Percentiles rank a stretch among this genome's conserved stretches.
phyloP scores from a whole-genome alignment of 1,140 invertebrate species.

The Atta colombica region DNA sequence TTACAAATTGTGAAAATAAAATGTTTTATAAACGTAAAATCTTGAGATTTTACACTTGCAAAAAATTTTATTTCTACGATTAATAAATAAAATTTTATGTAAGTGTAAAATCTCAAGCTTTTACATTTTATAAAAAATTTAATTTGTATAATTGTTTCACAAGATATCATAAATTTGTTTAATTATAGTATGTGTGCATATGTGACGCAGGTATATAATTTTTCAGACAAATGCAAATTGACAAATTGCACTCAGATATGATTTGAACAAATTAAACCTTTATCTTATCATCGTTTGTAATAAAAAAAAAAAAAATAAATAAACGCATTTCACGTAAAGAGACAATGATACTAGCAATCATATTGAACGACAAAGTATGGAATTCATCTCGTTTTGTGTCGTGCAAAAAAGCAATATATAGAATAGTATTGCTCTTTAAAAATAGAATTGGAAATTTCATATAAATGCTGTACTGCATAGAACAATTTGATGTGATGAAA shows the following conservation, averaged over 20 bases:
- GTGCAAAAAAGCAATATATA: constrained; percentile 35
- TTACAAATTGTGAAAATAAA: neutral
- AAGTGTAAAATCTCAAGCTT: no score
- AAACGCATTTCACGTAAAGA: neutral
- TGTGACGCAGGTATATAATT: neutral
- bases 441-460: constrained; percentile 38
- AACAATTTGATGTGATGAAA: constrained; percentile 14
- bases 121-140: no score
- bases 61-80: no score
- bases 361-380: constrained; percentile 11
- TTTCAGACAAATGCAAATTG: neutral
- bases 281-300: constrained; percentile 20
- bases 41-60: no score
- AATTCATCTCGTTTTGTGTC: neutral
- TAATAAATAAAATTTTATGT: no score
- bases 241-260: neutral
- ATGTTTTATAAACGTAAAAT: no score
- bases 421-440: constrained; percentile 26
- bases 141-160: neutral
- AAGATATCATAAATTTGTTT: neutral
- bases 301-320: neutral
- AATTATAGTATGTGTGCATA: neutral
- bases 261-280: constrained; percentile 22
- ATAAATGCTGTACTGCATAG: neutral
- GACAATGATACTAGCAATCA: constrained; percentile 23